Evolutionary conservation across 2,113 vertebrate species (phyloP), one percentile per base, ranked within the genome.

Genomic region (Sphyrna mokarran): DNA sequence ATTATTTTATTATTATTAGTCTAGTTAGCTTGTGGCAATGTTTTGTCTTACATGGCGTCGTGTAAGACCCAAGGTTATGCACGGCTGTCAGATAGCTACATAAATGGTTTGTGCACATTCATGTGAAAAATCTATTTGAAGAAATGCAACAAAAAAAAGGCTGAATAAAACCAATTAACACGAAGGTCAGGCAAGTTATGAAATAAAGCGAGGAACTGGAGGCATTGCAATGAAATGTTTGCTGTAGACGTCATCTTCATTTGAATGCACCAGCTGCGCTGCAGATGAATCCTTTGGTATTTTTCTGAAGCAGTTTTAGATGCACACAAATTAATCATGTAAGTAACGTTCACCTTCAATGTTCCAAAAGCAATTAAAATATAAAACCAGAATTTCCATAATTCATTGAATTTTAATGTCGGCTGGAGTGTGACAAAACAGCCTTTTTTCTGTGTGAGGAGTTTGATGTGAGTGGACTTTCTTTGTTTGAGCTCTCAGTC

Each of bases 141-240:
- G 13, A 18, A 33, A n/a, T 26, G 54, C 13, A 90, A 66, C 33
- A 91, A 91, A 20, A 66, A 37, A 97, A 97, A 97, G 97, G 0
- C 85, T 97, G 97, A 97, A 97, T 97, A 96, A 98, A 98, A 97
- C 96, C 97, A 98, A 97, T 98, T 98, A 98, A 97, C 96, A 87
- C 78, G 91, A 43, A 96, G 94, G 68, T 72, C 94, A 95, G 70
- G 40, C 66, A 95, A 54, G 11, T 72, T 95, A 54, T 95, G 69
- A 95, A 95, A 95, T 95, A 95, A 48, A 95, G 54, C 10, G 40
- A 95, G 68, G n/a, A 72, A 54, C 40, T 95, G n/a, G 37, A 69
- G 43, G 20, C 10, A 54, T 10, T 76, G 94, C 70, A 76, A 95
- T 72, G 68, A 72, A 95, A 48, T 95, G 94, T 95, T 72, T 95